Evolutionary conservation across 2,888 invertebrate species (phyloP).

Genomic region (Yponomeuta malinellus): DNA sequence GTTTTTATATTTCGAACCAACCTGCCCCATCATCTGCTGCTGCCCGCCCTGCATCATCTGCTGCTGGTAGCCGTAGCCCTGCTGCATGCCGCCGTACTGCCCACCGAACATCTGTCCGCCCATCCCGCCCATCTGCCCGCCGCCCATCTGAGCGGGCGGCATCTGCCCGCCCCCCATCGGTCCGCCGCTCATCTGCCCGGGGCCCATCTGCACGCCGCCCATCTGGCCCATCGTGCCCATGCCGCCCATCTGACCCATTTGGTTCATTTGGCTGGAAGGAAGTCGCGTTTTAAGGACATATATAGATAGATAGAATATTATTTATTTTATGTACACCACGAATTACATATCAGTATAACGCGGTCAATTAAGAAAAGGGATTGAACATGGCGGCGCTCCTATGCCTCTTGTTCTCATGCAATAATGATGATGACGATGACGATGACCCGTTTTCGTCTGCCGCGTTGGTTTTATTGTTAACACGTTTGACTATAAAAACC

Average conservation of each 20-base stretch:
- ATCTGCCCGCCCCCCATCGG: conserved; percentile 58
- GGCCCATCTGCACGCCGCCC: conserved; percentile 60
- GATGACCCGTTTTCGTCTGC: too few species aligned
- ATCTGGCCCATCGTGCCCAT: conserved; percentile 59
- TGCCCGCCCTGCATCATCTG: conserved; percentile 73
- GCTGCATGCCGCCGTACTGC: conserved; percentile 80
- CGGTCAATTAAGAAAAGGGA: too few species aligned
- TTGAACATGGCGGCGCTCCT: too few species aligned
- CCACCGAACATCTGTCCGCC: conserved; percentile 75
- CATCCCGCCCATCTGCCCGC: conserved; percentile 64
- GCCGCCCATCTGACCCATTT: conserved; percentile 60
- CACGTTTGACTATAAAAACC: too few species aligned
- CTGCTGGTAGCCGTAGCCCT: conserved; percentile 63
- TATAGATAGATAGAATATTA: too few species aligned
- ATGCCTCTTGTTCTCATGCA: too few species aligned
- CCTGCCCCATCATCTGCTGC: conserved; percentile 73
- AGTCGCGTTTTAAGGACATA: conserved; percentile 11
- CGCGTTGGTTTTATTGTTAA: too few species aligned
- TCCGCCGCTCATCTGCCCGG: conserved; percentile 49
- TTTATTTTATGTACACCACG: too few species aligned
- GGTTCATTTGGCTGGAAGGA: conserved; percentile 60
- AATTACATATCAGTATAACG: too few species aligned
- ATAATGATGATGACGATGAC: too few species aligned
- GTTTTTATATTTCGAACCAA: conserved; percentile 22
- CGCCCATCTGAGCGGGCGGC: conserved; percentile 60